phyloP scores from a whole-genome alignment of 2,888 invertebrate species.

The Clanis bilineata region DNA sequence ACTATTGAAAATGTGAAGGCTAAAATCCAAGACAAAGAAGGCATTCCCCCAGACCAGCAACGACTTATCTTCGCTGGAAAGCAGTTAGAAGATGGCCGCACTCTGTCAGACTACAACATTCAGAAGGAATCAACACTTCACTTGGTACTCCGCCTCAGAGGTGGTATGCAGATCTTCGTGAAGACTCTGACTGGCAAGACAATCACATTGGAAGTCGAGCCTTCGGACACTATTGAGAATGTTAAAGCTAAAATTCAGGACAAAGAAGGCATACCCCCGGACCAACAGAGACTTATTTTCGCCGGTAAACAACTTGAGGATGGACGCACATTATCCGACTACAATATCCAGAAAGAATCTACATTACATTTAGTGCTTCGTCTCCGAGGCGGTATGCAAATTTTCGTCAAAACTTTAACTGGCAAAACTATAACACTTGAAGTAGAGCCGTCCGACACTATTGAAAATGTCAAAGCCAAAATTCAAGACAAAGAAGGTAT shows the following conservation, averaged over 20 bases:
- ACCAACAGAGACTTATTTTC: conserved; percentile 42
- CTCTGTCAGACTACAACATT: conserved; percentile 26
- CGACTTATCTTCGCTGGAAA: conserved; percentile 29
- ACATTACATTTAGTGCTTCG: conserved; percentile 37
- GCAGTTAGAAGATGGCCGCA: conserved; percentile 23
- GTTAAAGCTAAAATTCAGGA: conserved; percentile 44
- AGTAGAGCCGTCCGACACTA: conserved; percentile 40
- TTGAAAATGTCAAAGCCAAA: conserved; percentile 43
- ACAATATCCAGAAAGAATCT: conserved; percentile 43
- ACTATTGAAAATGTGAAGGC: conserved; percentile 32
- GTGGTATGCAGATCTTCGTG: conserved; percentile 46
- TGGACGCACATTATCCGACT: conserved; percentile 39
- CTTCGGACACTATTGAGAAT: conserved; percentile 43
- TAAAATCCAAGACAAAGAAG: conserved; percentile 29
- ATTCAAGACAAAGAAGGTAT: conserved; percentile 46
- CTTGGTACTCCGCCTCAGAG: conserved; percentile 36
- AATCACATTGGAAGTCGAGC: conserved; percentile 39
- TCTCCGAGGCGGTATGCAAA: conserved; percentile 43
- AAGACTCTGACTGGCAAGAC: conserved; percentile 43
- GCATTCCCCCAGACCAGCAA: conserved; percentile 30
- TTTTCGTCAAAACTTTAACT: conserved; percentile 39
- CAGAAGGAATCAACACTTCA: conserved; percentile 39
- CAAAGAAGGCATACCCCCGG: conserved; percentile 43
- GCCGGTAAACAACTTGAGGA: conserved; percentile 44
- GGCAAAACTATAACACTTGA: conserved; percentile 41